Evolutionary conservation across 2,113 vertebrate species (phyloP).

Genomic region (Tinamus guttatus): DNA sequence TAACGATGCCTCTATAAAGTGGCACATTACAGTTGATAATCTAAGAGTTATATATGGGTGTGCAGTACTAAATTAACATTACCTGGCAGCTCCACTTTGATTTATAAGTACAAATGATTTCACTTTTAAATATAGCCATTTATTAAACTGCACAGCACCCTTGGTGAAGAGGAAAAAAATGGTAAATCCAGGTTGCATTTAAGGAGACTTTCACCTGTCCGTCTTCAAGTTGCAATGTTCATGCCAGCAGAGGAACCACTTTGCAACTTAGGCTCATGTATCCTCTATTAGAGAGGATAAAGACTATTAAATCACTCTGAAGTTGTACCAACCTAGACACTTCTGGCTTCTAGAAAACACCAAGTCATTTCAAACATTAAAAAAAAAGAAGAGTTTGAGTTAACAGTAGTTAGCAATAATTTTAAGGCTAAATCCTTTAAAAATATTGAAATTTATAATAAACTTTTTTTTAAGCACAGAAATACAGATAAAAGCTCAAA

Average conservation of each 20-base stretch:
- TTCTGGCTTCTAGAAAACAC: background rate
- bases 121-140: background rate
- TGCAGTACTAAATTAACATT: background rate
- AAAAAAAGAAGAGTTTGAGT: background rate
- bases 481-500: background rate
- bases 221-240: background rate
- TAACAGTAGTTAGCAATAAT: background rate
- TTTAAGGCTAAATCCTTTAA: background rate
- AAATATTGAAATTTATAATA: background rate
- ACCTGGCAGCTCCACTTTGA: background rate
- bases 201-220: background rate
- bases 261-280: background rate
- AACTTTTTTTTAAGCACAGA: background rate
- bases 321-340: background rate
- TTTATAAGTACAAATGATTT: background rate
- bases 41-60: background rate
- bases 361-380: background rate
- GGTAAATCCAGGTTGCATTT: background rate
- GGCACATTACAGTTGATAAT: background rate
- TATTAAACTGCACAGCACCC: background rate
- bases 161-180: background rate
- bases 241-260: background rate
- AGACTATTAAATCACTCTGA: background rate
- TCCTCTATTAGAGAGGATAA: background rate
- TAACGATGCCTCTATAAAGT: background rate